phyloP scores from a whole-genome alignment of 2,888 invertebrate genomes.

The Scaptomyza tumidula region DNA sequence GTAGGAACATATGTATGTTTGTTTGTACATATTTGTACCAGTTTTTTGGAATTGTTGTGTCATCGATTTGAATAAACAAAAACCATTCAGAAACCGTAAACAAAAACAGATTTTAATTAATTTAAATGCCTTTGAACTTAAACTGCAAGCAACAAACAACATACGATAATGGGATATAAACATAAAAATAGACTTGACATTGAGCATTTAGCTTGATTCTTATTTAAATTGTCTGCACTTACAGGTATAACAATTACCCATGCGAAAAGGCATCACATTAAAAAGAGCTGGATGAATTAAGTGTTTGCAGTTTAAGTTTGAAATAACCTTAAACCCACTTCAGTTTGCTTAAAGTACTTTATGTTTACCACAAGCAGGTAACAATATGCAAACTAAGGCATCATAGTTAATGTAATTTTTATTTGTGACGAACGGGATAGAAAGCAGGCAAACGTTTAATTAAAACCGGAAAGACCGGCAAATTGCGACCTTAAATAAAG shows the following conservation, averaged over 20 bases:
- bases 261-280: not conserved
- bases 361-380: constrained; percentile 12
- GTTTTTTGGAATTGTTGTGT: constrained; percentile 2
- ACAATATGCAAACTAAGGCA: constrained; percentile 22
- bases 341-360: constrained; percentile 19
- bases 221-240: not conserved
- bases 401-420: constrained; percentile 44
- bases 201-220: not conserved
- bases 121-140: constrained; percentile 39
- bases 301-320: not conserved
- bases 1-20: too few species aligned
- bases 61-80: constrained; percentile 27
- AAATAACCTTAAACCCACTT: constrained; percentile 4
- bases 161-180: not conserved
- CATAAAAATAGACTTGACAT: not conserved
- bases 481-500: constrained; percentile 77
- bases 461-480: constrained; percentile 65
- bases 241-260: not conserved
- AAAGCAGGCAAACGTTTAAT: constrained; percentile 61
- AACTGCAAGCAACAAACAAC: constrained; percentile 13
- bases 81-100: constrained; percentile 29
- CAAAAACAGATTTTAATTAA: constrained; percentile 27
- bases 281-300: too few species aligned
- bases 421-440: constrained; percentile 6
- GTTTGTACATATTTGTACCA: too few species aligned